Base-by-base conservation (phyloP, 2,113 vertebrate species). In the Apeltes quadracus region DNA sequence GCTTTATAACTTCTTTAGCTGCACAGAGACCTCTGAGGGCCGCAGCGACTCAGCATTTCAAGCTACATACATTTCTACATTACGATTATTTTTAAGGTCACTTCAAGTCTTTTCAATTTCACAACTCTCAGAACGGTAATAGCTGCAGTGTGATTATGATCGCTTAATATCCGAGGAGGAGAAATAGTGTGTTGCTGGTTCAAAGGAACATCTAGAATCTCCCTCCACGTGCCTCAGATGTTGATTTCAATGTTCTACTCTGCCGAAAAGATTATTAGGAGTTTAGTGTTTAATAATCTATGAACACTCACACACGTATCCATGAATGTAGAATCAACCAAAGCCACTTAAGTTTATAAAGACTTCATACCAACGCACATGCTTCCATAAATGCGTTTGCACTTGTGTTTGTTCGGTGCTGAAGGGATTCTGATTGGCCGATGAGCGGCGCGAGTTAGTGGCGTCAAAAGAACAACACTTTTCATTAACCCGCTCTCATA, bases 401-500 rank as follows among this genome's bases (percentile, higher is more conserved):
- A 27, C 27, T 74, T 62, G 11, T 55, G 10, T 54, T 56, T 27
- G 3, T 68, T 57, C 50, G 9, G 29, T 22, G 72, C 68, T 75
- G n/a, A 69, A 73, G 58, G 27, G 38, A 67, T 61, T 79, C 3
- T 68, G 46, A 81, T 65, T 71, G 69, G 71, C 55, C 72, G 53
- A 74, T 71, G 39, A 72, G 36, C 68, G 70, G 16, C 22, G 62
- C 41, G 61, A 76, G 78, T 74, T 61, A 64, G 16, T 32, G 5
- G 14, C 16, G 76, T 59, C 54, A 79, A 69, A 83, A 69, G 39
- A 16, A 69, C 72, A 72, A 54, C 67, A 56, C 34, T 68, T 70
- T 73, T 43, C 39, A 80, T 78, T 77, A 72, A 56, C 62, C 55
- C 22, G 51, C 71, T 56, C 55, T 65, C 46, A 69, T 61, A 84